A percentile compares a stretch with the other conserved stretches of the same genome.
phyloP scores from a whole-genome alignment of 35 echinoderm and acorn worm species.

The Holothuria glaberrima region DNA sequence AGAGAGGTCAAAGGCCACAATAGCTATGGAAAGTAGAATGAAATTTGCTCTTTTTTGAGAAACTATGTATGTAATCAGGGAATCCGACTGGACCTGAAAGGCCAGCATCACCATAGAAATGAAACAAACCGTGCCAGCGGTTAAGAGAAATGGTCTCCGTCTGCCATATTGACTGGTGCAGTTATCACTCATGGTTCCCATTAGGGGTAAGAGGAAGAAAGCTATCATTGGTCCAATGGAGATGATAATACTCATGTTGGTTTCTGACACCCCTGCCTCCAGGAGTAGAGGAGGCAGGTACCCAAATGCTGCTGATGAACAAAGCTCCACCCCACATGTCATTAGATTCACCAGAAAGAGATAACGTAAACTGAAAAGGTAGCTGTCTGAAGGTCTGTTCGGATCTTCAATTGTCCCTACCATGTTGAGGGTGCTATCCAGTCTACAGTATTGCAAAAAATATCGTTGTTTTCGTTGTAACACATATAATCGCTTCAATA shows the following conservation, averaged over 20 bases:
- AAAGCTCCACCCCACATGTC: slow-evolving; percentile 90
- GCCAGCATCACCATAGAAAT: slow-evolving; percentile 74
- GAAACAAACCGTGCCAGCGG: slow-evolving; percentile 39
- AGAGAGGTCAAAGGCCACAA: slow-evolving; percentile 88
- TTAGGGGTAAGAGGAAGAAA: slow-evolving; percentile 74
- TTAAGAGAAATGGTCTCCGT: slow-evolving; percentile 78
- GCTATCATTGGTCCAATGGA: slow-evolving; percentile 84
- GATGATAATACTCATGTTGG: slow-evolving; percentile 91
- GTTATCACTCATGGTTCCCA: slow-evolving; percentile 84
- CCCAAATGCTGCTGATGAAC: slow-evolving; percentile 93
- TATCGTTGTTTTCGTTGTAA: neutral
- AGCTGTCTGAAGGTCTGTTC: slow-evolving; percentile 36
- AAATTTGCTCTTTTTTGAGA: slow-evolving; percentile 57
- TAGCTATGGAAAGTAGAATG: slow-evolving; percentile 56
- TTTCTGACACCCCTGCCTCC: slow-evolving; percentile 90
- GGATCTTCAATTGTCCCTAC: slow-evolving; percentile 2
- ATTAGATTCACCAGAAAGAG: slow-evolving; percentile 72
- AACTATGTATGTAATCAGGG: slow-evolving; percentile 1
- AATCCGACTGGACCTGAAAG: slow-evolving; percentile 41
- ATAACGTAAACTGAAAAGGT: slow-evolving; percentile 70
- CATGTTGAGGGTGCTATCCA: neutral
- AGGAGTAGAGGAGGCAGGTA: slow-evolving; percentile 94
- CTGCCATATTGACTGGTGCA: slow-evolving; percentile 89
- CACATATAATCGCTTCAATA: neutral
- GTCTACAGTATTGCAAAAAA: too few species aligned